A percentile compares a stretch with the other conserved stretches of the same genome.
Conservation (phyloP, 2,113 vertebrate genomes). For the Python bivittatus region DNA sequence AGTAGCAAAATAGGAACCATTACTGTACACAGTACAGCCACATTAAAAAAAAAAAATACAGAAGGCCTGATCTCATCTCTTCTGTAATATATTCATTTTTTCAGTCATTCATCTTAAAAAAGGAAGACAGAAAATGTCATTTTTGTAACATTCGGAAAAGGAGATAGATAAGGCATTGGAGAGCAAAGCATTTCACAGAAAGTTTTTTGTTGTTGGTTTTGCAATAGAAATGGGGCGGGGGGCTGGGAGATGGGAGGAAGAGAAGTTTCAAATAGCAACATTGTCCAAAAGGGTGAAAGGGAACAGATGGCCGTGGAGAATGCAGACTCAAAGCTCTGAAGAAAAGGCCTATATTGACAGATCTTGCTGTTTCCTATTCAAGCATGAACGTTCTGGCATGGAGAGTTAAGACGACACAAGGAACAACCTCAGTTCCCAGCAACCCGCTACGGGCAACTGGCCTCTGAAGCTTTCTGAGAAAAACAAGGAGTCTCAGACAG, state of each 20-base stretch:
- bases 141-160: conserved; percentile 40
- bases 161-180: conserved; percentile 47
- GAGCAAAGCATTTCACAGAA: conserved; percentile 45
- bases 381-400: conserved; percentile 73
- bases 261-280: conserved; percentile 83
- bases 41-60: neutral
- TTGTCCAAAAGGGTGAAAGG: conserved; percentile 84
- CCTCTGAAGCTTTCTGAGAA: conserved; percentile 66
- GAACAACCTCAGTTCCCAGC: conserved; percentile 76
- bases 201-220: conserved; percentile 44
- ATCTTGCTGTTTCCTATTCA: conserved; percentile 81
- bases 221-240: conserved; percentile 49
- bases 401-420: conserved; percentile 71
- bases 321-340: conserved; percentile 76
- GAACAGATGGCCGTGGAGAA: conserved; percentile 84
- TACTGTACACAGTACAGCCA: conserved; percentile 3
- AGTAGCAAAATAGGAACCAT: neutral
- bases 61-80: conserved; percentile 47
- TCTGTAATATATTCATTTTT: conserved; percentile 43
- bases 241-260: conserved; percentile 60
- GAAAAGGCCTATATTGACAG: conserved; percentile 78
- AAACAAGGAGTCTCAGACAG: conserved; percentile 66
- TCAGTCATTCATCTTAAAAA: conserved; percentile 23
- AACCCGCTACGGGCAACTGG: conserved; percentile 67
- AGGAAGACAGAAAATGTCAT: conserved; percentile 52